Base-by-base conservation (phyloP, 2,113 vertebrate genomes). In the Poeciliopsis retropinna region DNA sequence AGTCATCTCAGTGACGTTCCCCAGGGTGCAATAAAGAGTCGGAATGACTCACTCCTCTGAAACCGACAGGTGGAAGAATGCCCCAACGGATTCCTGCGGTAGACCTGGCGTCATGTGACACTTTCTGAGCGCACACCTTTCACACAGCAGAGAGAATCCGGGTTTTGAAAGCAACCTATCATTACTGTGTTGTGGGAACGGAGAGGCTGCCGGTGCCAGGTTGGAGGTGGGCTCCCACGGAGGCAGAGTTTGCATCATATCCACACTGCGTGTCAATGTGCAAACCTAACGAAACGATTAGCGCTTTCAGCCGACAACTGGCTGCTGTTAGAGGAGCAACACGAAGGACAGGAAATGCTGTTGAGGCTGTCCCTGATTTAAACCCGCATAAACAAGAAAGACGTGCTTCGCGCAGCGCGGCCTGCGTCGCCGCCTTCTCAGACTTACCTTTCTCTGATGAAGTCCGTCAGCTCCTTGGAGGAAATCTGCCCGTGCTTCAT, bases 401-500 rank as follows among this genome's bases (percentile, higher is more conserved):
- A 69, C 70, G 28, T 27, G 61, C 25, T 28, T 28, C 11, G 30
- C 1, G 6, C 15, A 47, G 17, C 5, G 5, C 5, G 17, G 17
- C 44, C 44, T 19, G 44, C 8, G 8, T 9, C 9, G 7, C 7
- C 10, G 44, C 17, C 14, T 17, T 19, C 17, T 5, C 17, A 29
- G 4, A 70, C 93, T 91, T 94, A 99, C 98, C 98, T 97, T 94
- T 99, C 98, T 93, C 97, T 96, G 90, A 99, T 97, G 94, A 98
- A 99, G 83, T 99, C 98, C 60, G 96, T 95, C 78, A 99, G 93
- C 84, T 99, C 98, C 91, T 99, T 99, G 85, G 97, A 98, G 67
- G 98, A 98, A 81, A 97, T 96, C 80, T 98, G 97, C 67, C 98
- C 98, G 60, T 99, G 95, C 90, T 99, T 99, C 97, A 99, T 99